Evolutionary conservation across 2,797 vertebrate genomes (phyloP).

Genomic region (Heterohyrax brucei): DNA sequence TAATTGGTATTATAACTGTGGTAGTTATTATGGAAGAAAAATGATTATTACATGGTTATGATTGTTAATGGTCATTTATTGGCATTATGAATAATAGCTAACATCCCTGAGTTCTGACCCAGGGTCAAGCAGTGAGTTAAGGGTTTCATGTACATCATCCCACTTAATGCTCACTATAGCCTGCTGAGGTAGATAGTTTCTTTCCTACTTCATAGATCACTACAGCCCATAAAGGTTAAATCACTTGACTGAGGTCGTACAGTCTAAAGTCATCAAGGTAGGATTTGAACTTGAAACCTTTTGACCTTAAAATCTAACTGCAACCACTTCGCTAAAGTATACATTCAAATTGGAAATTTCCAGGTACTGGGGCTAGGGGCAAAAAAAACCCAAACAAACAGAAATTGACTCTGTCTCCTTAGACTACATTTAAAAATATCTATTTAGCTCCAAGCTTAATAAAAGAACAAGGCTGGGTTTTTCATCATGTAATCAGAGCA

Average conservation of each 20-base stretch:
- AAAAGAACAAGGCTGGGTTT: conserved; percentile 69
- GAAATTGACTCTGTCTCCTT: conserved; percentile 56
- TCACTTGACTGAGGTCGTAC: not conserved
- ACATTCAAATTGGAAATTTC: not conserved
- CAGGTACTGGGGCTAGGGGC: not conserved
- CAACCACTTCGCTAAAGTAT: not conserved
- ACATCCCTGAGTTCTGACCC: not conserved
- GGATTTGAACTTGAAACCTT: not conserved
- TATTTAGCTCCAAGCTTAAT: conserved; percentile 15
- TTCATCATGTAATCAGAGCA: conserved; percentile 75
- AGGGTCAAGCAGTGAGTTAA: not conserved
- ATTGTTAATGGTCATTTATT: not conserved
- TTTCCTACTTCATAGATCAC: not conserved
- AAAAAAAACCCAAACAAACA: not conserved
- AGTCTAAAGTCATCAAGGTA: not conserved
- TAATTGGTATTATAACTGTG: not conserved
- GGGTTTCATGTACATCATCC: not conserved
- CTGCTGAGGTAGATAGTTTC: not conserved
- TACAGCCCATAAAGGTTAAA: conserved; percentile 6
- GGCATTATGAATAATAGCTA: not conserved
- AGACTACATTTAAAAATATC: conserved; percentile 38
- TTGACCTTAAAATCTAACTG: conserved; percentile 2
- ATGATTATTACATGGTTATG: not conserved
- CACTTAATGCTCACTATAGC: not conserved
- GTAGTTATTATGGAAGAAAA: not conserved